Conservation (phyloP, 2,113 vertebrate genomes). For the Zosterops pallidus region DNA sequence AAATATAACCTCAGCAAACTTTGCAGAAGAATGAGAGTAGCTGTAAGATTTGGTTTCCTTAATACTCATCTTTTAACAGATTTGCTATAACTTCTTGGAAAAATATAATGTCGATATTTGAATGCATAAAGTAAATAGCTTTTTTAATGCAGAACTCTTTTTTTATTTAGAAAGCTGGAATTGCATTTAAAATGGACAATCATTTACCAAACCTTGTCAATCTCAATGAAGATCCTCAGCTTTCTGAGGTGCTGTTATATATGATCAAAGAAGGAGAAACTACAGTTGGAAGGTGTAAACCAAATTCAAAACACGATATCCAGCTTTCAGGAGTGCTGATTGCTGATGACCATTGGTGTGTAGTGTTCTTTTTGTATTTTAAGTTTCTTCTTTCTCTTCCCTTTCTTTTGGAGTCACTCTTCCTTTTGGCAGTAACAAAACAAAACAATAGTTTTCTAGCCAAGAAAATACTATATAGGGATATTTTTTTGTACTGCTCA, state of each 20-base stretch:
- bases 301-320: conserved; percentile 84
- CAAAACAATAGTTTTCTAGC: neutral
- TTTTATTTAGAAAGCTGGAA: conserved; percentile 83
- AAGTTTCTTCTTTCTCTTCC: neutral
- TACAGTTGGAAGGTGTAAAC: conserved; percentile 85
- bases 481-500: neutral
- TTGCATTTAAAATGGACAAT: conserved; percentile 93
- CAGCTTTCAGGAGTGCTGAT: conserved; percentile 91
- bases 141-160: neutral
- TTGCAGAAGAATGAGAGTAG: neutral
- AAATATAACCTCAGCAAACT: neutral
- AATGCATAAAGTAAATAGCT: neutral
- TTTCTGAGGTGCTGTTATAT: conserved; percentile 94
- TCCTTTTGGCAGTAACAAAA: neutral
- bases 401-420: neutral
- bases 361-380: neutral
- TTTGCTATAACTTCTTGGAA: neutral
- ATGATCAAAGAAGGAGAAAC: conserved; percentile 94
- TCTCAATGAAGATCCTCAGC: conserved; percentile 95
- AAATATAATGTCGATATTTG: neutral
- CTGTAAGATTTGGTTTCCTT: neutral
- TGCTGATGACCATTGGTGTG: conserved; percentile 91
- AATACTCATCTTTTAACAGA: neutral
- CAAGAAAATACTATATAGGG: neutral
- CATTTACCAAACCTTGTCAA: conserved; percentile 92